phyloP scores from a whole-genome alignment of 2,113 vertebrate genomes.

The Axis porcinus region DNA sequence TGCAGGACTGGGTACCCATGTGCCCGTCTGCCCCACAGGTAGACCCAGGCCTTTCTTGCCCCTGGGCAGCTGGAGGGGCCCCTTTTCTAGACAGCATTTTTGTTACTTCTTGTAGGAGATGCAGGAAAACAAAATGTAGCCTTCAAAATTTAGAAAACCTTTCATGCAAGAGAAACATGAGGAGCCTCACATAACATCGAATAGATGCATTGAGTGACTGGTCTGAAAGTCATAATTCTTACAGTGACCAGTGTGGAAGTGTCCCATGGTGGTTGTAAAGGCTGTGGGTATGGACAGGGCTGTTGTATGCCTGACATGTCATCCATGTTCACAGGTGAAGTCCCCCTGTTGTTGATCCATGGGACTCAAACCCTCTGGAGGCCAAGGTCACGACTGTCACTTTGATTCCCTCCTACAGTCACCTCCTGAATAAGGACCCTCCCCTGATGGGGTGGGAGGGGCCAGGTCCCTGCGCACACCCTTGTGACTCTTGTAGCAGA shows the following conservation, averaged over 20 bases:
- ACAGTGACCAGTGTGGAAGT: rapidly evolving
- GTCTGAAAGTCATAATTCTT: background rate
- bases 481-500: background rate
- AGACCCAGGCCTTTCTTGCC: background rate
- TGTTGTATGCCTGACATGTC: background rate
- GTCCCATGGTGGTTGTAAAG: background rate
- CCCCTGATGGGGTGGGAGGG: background rate
- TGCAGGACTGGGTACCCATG: too few species aligned
- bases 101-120: background rate
- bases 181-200: rapidly evolving
- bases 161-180: rapidly evolving
- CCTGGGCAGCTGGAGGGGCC: background rate
- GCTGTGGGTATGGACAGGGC: background rate
- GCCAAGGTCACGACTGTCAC: background rate
- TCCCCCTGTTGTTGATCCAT: background rate
- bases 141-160: background rate
- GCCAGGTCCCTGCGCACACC: background rate
- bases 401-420: rapidly evolving
- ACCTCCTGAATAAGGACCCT: background rate
- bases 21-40: background rate
- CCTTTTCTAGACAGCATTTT: background rate
- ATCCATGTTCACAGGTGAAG: rapidly evolving
- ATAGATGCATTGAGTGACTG: rapidly evolving
- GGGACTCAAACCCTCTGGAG: background rate
- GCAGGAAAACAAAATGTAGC: background rate